These are phyloP conservation scores for Ectropis crepuscularia DNA, from an alignment of 2,888 invertebrate genomes.

Conservation along the genomic window DNA sequence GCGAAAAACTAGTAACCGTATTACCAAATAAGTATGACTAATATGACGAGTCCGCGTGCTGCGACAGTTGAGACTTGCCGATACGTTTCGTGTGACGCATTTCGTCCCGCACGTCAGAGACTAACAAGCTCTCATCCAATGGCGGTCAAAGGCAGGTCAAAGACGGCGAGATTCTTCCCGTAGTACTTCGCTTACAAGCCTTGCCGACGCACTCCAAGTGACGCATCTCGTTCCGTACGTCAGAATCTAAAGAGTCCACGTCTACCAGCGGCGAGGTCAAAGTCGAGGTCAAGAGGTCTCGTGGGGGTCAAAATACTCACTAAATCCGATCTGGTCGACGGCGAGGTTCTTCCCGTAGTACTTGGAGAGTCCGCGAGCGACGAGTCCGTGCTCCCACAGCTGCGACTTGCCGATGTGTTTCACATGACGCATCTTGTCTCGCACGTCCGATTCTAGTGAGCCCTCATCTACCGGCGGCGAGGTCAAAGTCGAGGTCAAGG, in stretches of 20 bases:
- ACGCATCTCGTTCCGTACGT: conserved; percentile 83
- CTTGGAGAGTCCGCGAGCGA: conserved; percentile 89
- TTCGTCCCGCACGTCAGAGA: conserved; percentile 85
- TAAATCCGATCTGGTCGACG: conserved; percentile 90
- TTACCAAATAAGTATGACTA: not conserved
- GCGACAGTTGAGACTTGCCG: conserved; percentile 56
- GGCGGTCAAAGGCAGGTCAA: too few relatives aligned
- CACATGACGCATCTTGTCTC: conserved; percentile 80
- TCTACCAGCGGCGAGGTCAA: conserved; percentile 53
- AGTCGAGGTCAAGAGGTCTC: not conserved
- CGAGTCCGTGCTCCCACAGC: conserved; percentile 78
- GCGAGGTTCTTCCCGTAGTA: conserved; percentile 90
- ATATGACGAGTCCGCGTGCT: conserved; percentile 61
- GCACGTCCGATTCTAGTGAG: conserved; percentile 84
- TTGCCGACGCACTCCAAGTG: conserved; percentile 58
- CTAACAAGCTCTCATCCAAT: conserved; percentile 66
- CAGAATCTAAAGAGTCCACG: conserved; percentile 75
- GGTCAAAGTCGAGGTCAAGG: too few relatives aligned
- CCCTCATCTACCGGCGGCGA: conserved; percentile 59
- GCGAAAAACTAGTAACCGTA: not conserved
- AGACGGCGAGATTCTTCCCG: not conserved
- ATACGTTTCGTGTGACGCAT: conserved; percentile 73
- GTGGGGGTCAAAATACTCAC: conserved; percentile 58
- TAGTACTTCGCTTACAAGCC: too few relatives aligned
- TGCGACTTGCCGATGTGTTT: conserved; percentile 59